Percentiles rank a stretch among this genome's conserved stretches.
Conservation (phyloP, 2,113 vertebrate genomes). For the Serilophus lunatus region DNA sequence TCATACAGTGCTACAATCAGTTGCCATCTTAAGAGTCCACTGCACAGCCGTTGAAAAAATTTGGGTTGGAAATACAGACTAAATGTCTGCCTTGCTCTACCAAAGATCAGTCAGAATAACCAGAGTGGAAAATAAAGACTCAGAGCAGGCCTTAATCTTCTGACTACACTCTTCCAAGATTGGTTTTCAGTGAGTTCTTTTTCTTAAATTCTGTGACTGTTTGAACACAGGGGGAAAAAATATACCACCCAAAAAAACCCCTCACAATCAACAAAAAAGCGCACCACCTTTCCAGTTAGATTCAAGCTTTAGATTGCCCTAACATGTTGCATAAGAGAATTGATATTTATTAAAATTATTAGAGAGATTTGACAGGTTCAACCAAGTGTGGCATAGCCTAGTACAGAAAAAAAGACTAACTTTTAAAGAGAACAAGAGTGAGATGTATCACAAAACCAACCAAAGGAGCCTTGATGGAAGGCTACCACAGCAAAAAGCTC, state of each 20-base stretch:
- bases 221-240: neutral
- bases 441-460: neutral
- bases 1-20: neutral
- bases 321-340: neutral
- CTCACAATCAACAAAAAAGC: neutral
- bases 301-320: neutral
- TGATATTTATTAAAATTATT: neutral
- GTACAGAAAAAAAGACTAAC: neutral
- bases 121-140: neutral
- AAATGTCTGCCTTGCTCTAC: neutral
- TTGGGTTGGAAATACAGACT: neutral
- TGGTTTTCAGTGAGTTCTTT: neutral
- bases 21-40: neutral
- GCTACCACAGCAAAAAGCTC: neutral
- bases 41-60: accelerated
- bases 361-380: neutral
- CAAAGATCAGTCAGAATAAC: neutral
- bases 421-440: neutral
- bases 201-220: neutral
- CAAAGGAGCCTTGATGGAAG: neutral
- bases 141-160: neutral
- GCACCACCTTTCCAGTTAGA: neutral
- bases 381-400: neutral
- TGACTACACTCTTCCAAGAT: neutral
- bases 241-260: too few relatives aligned